Evolutionary conservation across 2,113 vertebrate species (phyloP).

Genomic region (Lepidothrix coronata): DNA sequence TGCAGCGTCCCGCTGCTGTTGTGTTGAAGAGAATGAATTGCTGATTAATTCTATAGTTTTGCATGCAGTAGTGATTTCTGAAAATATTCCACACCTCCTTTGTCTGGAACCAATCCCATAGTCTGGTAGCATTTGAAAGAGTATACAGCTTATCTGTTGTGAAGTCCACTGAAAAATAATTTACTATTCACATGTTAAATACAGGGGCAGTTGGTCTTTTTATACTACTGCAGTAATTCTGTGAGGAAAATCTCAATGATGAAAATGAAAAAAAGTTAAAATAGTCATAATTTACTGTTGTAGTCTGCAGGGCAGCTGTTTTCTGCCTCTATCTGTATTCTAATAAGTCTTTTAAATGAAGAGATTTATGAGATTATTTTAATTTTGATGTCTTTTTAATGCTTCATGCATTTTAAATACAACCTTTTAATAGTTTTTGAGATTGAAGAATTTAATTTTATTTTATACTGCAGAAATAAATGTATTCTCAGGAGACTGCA

Average conservation of each 20-base stretch:
- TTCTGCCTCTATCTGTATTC: conserved; percentile 79
- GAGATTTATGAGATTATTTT: conserved; percentile 86
- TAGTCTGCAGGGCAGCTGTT: conserved; percentile 75
- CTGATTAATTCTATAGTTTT: conserved; percentile 69
- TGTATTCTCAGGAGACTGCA: conserved; percentile 85
- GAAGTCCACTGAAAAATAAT: conserved; percentile 84
- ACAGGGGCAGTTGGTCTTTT: conserved; percentile 85
- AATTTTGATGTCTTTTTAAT: conserved; percentile 87
- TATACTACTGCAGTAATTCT: conserved; percentile 82
- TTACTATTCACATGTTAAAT: conserved; percentile 84
- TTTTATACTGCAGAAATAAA: conserved; percentile 80
- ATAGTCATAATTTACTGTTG: conserved; percentile 84
- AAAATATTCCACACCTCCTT: conserved; percentile 54
- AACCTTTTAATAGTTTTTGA: conserved; percentile 82
- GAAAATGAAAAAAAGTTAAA: conserved; percentile 88
- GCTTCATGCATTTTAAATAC: conserved; percentile 84
- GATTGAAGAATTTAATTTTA: conserved; percentile 82
- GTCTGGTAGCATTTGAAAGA: conserved; percentile 69
- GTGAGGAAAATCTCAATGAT: conserved; percentile 82
- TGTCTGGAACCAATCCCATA: conserved; percentile 40
- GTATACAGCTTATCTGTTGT: conserved; percentile 83
- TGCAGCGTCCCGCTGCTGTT: neutral
- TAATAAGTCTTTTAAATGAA: conserved; percentile 82
- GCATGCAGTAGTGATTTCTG: conserved; percentile 68
- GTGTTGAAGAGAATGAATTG: conserved; percentile 56